Base-by-base conservation (phyloP, 53 echinoderm and acorn worm species). In the Arbacia lixula region DNA sequence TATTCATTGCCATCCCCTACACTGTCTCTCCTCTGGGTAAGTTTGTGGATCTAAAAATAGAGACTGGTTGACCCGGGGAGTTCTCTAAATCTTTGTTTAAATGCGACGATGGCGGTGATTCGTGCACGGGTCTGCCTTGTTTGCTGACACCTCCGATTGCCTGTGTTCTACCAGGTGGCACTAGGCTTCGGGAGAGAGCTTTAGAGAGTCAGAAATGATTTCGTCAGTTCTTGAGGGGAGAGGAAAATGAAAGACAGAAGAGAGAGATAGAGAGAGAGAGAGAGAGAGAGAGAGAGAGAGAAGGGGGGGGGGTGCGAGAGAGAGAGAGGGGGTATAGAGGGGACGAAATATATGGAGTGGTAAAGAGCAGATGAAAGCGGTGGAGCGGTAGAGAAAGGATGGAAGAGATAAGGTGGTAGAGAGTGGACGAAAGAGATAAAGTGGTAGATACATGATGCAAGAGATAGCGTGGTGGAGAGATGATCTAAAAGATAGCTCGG, bases 151-250 rank as follows among this genome's bases (percentile, higher is more conserved):
- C 51, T 33, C 34, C 49, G 74, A 74, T 74, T 74, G 53, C 74
- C 52, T 74, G 53, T 74, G 52, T 74, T 74, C 52, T 74, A 50
- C 74, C 74, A 50, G 69, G 69, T 69, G 69, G 40, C 69, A 43
- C n/a, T n/a, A n/a, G n/a, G n/a, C n/a, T n/a, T n/a, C n/a, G n/a
- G n/a, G n/a, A n/a, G n/a, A n/a, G n/a, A n/a, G n/a, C n/a, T n/a
- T n/a, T n/a, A n/a, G n/a, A n/a, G n/a, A n/a, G n/a, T n/a, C n/a
- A n/a, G n/a, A n/a, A n/a, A n/a, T n/a, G n/a, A n/a, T n/a, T n/a
- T n/a, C n/a, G n/a, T n/a, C n/a, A n/a, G n/a, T n/a, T n/a, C n/a
- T n/a, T n/a, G n/a, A n/a, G n/a, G n/a, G n/a, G n/a, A n/a, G n/a
- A n/a, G 49, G 14, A 46, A 14, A 46, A 10, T 8, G 49, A 46